Percentiles rank a stretch among this genome's conserved stretches.
Evolutionary conservation across 2,113 vertebrate genomes (phyloP).

Genomic region (Garra rufa): DNA sequence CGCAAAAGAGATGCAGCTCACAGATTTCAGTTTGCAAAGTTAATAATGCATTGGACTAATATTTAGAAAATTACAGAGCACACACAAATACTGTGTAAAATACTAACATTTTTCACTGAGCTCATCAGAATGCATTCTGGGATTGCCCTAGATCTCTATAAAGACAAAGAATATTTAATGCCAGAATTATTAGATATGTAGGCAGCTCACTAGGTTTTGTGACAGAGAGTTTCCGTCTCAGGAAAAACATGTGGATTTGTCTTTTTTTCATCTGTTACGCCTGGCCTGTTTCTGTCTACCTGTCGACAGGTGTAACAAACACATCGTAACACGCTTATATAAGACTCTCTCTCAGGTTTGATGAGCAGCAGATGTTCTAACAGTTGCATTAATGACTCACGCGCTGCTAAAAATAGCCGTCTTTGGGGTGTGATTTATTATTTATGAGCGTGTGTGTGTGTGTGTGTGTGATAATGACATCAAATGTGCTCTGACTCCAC

Average conservation of each 20-base stretch:
- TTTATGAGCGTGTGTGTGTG: slow-evolving; percentile 64
- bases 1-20: too few relatives aligned
- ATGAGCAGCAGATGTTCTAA: slow-evolving; percentile 59
- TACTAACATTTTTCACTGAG: too few relatives aligned
- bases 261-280: too few relatives aligned
- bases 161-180: too few relatives aligned
- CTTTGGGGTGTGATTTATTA: slow-evolving; percentile 74
- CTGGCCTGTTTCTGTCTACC: neutral
- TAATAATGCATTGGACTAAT: too few relatives aligned
- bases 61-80: too few relatives aligned
- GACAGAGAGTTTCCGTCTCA: neutral
- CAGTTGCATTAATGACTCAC: slow-evolving; percentile 69
- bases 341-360: neutral
- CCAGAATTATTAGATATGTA: too few relatives aligned
- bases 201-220: too few relatives aligned
- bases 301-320: neutral
- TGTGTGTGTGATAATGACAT: slow-evolving; percentile 49
- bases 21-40: too few relatives aligned
- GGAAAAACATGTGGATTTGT: neutral
- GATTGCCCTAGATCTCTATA: too few relatives aligned
- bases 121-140: too few relatives aligned
- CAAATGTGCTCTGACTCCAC: neutral
- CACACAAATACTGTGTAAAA: too few relatives aligned
- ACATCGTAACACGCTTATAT: neutral
- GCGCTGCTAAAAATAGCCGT: slow-evolving; percentile 69